Base-by-base conservation (phyloP, 2,888 invertebrate genomes). In the Melinopterus prodromus region DNA sequence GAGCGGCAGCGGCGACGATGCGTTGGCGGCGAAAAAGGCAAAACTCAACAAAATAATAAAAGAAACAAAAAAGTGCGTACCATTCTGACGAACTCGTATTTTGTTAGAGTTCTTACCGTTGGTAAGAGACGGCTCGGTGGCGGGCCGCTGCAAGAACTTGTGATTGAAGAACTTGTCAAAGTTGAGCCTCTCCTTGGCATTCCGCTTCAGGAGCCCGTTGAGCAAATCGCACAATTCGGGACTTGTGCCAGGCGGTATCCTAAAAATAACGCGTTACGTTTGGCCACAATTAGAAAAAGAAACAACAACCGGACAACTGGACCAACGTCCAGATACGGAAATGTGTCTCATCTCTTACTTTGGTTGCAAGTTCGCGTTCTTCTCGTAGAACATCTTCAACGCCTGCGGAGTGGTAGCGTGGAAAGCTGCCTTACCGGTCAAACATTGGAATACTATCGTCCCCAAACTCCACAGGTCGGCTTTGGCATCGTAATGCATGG, bases 401-500 rank as follows among this genome's bases (percentile, higher is more conserved):
- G 98, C 98, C 89, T 98, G 98, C 14, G 99, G 99, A 16, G 98
- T 99, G 86, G 97, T 96, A 74, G 99, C 99, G 90, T 97, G 96
- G 90, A 99, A 99, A 38, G 99, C 99, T 70, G 99, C 99, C 90
- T 98, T 98, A 82, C 99, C 99, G 36, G 98, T 99, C 83, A 99
- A 92, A 91, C 99, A 99, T 82, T 89, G 89, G 82, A 88, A 89
- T 81, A 99, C 97, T 86, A 99, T 99, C 16, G 99, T 99, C 78
- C 99, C 99, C 85, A 99, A 92, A 84, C 99, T 99, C 99, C 99
- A 99, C 80, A 99, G 92, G 91, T 99, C 99, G 9, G 99, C 99
- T 91, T 99, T 99, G 78, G 98, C 99, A 90, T 98, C 98, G 88
- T 99, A 99, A 88, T 99, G 97, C 82, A 98, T 91, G 2, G 99